Evolutionary conservation across 2,113 vertebrate genomes (phyloP), one percentile per base, ranked within the genome.

Genomic region (Heterocephalus glaber): DNA sequence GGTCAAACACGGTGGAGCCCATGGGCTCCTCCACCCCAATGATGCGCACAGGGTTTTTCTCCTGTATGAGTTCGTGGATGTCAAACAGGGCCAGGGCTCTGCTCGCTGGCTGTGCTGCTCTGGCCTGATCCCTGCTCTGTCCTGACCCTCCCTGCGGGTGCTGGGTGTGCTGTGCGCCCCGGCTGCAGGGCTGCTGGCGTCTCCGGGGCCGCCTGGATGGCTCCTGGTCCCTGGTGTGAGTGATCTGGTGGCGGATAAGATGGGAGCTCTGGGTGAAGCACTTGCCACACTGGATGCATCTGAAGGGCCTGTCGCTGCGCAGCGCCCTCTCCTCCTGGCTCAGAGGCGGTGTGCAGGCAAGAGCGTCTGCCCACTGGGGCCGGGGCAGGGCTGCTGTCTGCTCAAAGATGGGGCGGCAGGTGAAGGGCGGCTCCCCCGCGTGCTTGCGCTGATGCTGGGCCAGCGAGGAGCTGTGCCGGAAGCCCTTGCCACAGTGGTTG

Each of bases 191-290:
- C 24, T 68, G 96, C 3, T 94, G 97, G 1, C 82, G 91, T 3
- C 85, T 87, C 7, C 96, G 76, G 11, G 22, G n/a, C 0, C 92
- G 90, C 1, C 66, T 90, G 1, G 5, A 74, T 7, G 97, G 70
- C 76, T 89, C 95, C 38, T 97, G 97, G 0, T 86, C 87, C 35
- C 95, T 92, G 1, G 76, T 97, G 86, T 98, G 98, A 7, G 96
- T 98, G 4, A 98, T 33, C 92, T 97, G 98, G 85, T 98, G 98
- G 2, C 97, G 96, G 49, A 98, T 98, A 60, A 98, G 98, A 79
- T 98, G 97, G 0, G 98, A 98, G 41, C 97, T 98, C 89, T 98
- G 97, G 54, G 85, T 90, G 74, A 98, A 98, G 11, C 96, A 58
- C 24, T 98, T 97, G 7, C 98, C 97, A 7, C 98, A 98, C 77